Evolutionary conservation across 1,140 invertebrate species (phyloP).

Genomic region (Pemphigus obesinymphae): DNA sequence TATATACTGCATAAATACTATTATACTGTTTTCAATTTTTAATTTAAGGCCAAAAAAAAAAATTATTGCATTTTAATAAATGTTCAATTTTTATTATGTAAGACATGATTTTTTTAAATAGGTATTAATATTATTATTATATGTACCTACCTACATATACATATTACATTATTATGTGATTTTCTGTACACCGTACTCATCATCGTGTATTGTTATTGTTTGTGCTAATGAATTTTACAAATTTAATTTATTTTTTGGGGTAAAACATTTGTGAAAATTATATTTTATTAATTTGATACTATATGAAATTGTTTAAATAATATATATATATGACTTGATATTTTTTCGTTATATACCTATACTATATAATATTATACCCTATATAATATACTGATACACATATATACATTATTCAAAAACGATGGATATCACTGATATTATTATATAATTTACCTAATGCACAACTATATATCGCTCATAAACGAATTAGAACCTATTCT

Average conservation of each 20-base stretch:
- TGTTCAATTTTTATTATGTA: neutral
- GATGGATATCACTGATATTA: no score
- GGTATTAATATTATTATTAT: conserved; percentile 6
- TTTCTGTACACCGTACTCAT: no score
- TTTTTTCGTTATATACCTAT: no score
- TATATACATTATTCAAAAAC: no score
- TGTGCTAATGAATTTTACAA: conserved; percentile 10
- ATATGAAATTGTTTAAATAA: neutral
- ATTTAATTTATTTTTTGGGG: conserved; percentile 15
- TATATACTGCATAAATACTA: neutral
- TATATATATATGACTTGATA: neutral
- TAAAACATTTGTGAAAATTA: conserved; percentile 12
- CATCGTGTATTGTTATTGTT: conserved; percentile 20
- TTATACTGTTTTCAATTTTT: conserved; percentile 10
- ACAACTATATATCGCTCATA: no score
- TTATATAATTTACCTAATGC: no score
- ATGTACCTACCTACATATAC: neutral
- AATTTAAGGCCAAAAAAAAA: neutral
- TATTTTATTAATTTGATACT: conserved; percentile 16
- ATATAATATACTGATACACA: no score
- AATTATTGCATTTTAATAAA: neutral
- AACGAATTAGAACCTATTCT: no score
- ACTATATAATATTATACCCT: no score
- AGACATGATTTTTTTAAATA: conserved; percentile 1
- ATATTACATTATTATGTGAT: neutral